Evolutionary conservation across 1,140 invertebrate species (phyloP), one percentile per base, ranked within the genome.

Genomic region (Drosophila equinoxialis): DNA sequence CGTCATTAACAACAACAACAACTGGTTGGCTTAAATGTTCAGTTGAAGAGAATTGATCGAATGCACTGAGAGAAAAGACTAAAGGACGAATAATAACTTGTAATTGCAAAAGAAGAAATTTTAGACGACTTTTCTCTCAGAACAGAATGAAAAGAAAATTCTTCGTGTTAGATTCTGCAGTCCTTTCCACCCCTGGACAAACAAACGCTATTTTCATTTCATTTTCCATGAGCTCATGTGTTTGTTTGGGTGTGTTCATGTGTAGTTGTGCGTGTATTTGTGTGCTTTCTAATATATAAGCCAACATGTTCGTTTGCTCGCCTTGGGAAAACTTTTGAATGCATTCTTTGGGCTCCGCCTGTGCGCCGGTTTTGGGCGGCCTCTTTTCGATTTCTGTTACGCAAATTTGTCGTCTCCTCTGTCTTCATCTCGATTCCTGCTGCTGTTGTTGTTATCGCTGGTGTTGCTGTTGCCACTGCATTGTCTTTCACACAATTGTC

Each of bases 401-500:
- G 83, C 79, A 86, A 87, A 86, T 86, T 82, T 72, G 62, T 59
- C 55, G 35, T 70, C 57, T 61, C 41, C 59, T 61, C 35, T 55
- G 39, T 73, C 64, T 58, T 20, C 33, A 41, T 71, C 45, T 65
- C 57, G 58, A 4, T 48, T 30, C 30, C 6, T 30, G 30, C 30
- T 8, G 37, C n/a, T 60, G 33, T 10, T 57, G 33, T 17, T 17
- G 17, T 17, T 17, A 17, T 17, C 17, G 17, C 20, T 8, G 30
- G 35, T 51, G 14, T 37, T 17, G 54, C 14, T 65, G 30, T 42
- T 67, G 55, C 57, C 57, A 67, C 58, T 87, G 79, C 83, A 87
- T 66, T 87, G 74, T 86, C 67, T 85, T 75, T 73, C 73, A 78
- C 80, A 89, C 80, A 82, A 89, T 89, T 89, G 84, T 89, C 84